These are phyloP conservation scores for Rotaria sp. DNA, from an alignment of 2,888 invertebrate species.

Conservation along the genomic window DNA sequence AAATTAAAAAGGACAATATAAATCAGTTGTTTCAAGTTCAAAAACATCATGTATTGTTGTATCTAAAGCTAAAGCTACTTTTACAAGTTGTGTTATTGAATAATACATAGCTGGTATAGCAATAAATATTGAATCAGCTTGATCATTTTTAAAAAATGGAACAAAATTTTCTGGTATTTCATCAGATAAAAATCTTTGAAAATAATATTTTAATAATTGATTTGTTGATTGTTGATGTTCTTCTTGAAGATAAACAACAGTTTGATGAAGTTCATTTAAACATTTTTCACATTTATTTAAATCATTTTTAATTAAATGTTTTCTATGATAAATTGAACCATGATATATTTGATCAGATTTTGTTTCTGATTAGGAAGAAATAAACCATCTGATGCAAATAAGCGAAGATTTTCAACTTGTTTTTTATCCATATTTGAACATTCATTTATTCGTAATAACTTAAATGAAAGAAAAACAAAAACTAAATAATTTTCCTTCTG, in stretches of 20 bases:
- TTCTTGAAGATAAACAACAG: neutral
- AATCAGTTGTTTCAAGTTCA: neutral
- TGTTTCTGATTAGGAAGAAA: neutral
- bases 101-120: neutral
- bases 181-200: neutral
- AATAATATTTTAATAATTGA: neutral
- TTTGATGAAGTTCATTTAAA: neutral
- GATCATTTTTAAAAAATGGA: neutral
- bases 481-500: no score
- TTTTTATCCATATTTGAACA: neutral
- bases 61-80: neutral
- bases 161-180: neutral
- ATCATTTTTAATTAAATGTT: neutral
- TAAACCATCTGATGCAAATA: neutral
- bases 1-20: no score
- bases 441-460: neutral
- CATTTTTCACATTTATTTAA: neutral
- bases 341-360: neutral
- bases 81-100: neutral
- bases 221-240: neutral
- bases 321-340: neutral
- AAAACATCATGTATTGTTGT: neutral
- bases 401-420: neutral
- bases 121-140: neutral
- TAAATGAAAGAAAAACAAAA: neutral